A percentile compares a stretch with the other conserved stretches of the same genome.
Evolutionary conservation across 2,113 vertebrate species (phyloP).

Genomic region (Pteruthius melanotis): DNA sequence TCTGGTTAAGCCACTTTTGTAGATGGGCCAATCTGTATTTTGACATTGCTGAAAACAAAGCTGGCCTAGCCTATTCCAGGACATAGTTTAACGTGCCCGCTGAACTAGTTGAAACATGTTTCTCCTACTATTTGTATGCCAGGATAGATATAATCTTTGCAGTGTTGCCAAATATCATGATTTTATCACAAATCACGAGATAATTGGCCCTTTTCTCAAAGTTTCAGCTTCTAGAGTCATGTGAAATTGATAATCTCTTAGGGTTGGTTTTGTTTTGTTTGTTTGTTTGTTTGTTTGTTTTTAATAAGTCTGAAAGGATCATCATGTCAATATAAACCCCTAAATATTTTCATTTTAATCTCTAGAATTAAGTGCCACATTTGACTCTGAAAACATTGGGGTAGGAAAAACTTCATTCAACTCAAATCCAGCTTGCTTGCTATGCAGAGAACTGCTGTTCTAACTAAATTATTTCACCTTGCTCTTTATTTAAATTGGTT

Average conservation of each 20-base stretch:
- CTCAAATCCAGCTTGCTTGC: background rate
- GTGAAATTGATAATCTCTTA: background rate
- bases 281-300: background rate
- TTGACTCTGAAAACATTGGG: background rate
- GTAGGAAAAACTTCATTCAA: background rate
- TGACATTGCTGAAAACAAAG: slow-evolving; percentile 52
- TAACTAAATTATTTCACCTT: background rate
- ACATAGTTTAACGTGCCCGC: slow-evolving; percentile 38
- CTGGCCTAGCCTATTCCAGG: slow-evolving; percentile 14
- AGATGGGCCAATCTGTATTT: slow-evolving; percentile 44
- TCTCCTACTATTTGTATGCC: background rate
- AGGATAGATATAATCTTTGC: slow-evolving; percentile 11
- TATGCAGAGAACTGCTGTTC: background rate
- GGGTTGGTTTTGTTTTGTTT: background rate
- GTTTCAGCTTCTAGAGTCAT: background rate
- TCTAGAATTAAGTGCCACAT: background rate
- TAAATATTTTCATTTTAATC: background rate
- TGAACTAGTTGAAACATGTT: slow-evolving; percentile 55
- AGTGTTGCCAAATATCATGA: slow-evolving; percentile 37
- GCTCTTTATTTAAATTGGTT: background rate
- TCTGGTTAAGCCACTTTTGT: slow-evolving; percentile 53
- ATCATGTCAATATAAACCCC: background rate
- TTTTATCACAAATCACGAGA: slow-evolving; percentile 36
- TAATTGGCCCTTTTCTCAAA: slow-evolving; percentile 20
- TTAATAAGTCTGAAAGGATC: background rate